Base-by-base conservation (phyloP, 2,888 invertebrate genomes). In the Halocaridina rubra region DNA sequence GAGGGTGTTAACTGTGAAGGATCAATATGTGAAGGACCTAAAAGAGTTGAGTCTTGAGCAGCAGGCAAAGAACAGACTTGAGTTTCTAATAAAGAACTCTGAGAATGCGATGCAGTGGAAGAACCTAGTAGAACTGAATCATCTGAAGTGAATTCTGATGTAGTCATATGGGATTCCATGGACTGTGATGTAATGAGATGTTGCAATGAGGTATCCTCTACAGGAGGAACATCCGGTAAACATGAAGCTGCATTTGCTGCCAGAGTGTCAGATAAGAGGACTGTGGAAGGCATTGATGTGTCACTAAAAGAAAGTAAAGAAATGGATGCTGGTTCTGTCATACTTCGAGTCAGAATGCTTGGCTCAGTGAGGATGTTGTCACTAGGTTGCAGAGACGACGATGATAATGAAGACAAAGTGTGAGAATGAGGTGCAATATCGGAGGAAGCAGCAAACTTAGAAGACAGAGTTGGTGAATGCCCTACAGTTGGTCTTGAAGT, bases 1-100 rank as follows among this genome's bases (percentile, higher is more conserved):
- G 79, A 71, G 24, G 82, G 82, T 32, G 82, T 82, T 8, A 82
- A 61, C 57, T 78, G 82, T 27, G 81, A 81, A 10, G 75, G 61
- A 61, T 81, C 81, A 46, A 53, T 75, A 30, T 75, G 39, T 46
- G 32, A 24, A 1, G 81, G 19, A 5, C 46, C 27, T 3, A 74
- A 46, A 22, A 74, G 72, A 39, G 33, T 39, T 5, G 39, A n/a
- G 24, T 74, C 72, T 8, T 24, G 27, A n/a, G 46, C 8, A 24
- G 24, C 5, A 0, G 33, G n/a, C 10, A 10, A 27, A 33, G 33
- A 13, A 46, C 16, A 74, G 33, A 74, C 39, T 13, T 46, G 33
- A 2, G 33, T 16, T 2, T 46, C 72, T 3, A 10, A 4, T 5
- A 74, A 24, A 74, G 27, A 74, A 22, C 46, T 74, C 24, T 39